phyloP scores from a whole-genome alignment of 2,113 vertebrate species.

The Myotis davidii region DNA sequence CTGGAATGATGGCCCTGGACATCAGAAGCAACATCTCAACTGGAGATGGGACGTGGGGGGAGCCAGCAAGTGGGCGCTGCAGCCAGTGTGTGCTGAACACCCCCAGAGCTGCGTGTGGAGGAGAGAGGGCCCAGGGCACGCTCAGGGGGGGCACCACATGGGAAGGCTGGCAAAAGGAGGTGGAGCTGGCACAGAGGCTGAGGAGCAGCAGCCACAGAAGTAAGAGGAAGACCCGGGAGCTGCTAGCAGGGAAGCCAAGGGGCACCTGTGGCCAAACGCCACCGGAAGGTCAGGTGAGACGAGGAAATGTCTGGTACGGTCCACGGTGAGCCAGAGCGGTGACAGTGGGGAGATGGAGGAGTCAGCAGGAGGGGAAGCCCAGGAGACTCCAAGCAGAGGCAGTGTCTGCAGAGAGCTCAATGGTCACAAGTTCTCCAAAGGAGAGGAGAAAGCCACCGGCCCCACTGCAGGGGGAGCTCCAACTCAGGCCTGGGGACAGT shows the following conservation, averaged over 20 bases:
- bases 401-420: neutral
- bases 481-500: neutral
- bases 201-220: neutral
- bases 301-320: neutral
- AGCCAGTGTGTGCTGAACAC: neutral
- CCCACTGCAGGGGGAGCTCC: neutral
- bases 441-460: neutral
- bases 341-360: neutral
- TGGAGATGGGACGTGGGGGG: neutral
- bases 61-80: neutral
- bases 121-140: neutral
- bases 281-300: neutral
- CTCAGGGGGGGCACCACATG: neutral
- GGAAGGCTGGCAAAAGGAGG: neutral
- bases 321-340: neutral
- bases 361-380: neutral
- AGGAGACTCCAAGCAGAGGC: neutral
- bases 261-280: neutral
- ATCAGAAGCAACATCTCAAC: neutral
- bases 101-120: neutral
- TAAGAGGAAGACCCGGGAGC: neutral
- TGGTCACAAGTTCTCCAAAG: neutral
- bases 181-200: neutral
- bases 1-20: neutral
- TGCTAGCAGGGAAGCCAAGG: neutral